phyloP scores from a whole-genome alignment of 2,113 vertebrate genomes.

The Catharus bicknelli region DNA sequence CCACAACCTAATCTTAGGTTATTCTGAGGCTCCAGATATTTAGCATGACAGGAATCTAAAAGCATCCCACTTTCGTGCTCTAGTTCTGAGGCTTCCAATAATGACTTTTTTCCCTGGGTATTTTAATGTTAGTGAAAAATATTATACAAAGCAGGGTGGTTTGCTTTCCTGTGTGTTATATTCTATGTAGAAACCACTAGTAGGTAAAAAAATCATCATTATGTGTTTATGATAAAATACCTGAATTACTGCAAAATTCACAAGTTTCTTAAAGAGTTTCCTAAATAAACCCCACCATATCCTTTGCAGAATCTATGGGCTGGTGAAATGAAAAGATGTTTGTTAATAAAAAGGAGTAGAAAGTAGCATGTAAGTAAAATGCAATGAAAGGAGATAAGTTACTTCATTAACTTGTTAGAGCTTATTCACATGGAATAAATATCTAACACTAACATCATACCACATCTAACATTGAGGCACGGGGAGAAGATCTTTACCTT shows the following conservation, averaged over 20 bases:
- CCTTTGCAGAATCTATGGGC: neutral
- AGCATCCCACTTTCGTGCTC: neutral
- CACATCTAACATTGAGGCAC: neutral
- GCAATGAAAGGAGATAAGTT: neutral
- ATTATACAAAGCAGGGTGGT: neutral
- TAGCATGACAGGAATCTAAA: neutral
- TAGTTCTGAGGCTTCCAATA: neutral
- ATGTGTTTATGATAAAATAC: neutral
- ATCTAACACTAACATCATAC: no score
- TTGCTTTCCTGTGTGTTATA: neutral
- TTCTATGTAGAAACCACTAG: neutral
- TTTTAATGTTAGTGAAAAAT: neutral
- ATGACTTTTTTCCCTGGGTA: neutral
- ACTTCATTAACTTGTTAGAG: neutral
- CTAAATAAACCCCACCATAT: neutral
- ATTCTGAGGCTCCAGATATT: neutral
- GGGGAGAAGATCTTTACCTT: neutral
- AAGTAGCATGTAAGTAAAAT: neutral
- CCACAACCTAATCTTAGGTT: neutral
- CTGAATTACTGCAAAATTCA: neutral
- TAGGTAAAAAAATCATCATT: neutral
- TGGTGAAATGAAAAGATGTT: neutral
- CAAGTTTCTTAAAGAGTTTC: neutral
- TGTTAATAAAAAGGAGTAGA: neutral
- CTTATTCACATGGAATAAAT: neutral